A percentile compares a stretch with the other conserved stretches of the same genome.
Conservation (phyloP, 2,888 invertebrate genomes). For the Drosophila recens region DNA sequence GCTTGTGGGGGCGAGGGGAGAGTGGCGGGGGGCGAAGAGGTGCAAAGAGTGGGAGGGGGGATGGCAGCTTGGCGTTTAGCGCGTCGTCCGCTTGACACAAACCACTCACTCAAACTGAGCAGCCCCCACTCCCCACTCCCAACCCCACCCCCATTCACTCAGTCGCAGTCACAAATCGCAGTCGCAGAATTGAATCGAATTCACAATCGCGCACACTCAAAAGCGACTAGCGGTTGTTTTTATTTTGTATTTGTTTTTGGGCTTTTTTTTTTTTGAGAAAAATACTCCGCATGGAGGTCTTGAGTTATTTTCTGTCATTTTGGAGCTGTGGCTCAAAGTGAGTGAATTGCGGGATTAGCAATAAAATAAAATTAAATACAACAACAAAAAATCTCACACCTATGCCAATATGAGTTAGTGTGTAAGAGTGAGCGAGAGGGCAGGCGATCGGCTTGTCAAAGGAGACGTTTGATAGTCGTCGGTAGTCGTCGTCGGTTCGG, state of each 20-base stretch:
- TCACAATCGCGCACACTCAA: slow-evolving; percentile 50
- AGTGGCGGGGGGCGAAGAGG: not conserved
- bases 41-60: not conserved
- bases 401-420: slow-evolving; percentile 14
- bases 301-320: slow-evolving; percentile 37
- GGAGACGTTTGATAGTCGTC: slow-evolving; percentile 74
- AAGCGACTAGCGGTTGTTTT: slow-evolving; percentile 17
- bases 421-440: slow-evolving; percentile 5
- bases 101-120: slow-evolving; percentile 54
- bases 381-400: slow-evolving; percentile 15
- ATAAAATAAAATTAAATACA: slow-evolving; percentile 22
- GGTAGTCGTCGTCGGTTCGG: slow-evolving; percentile 5
- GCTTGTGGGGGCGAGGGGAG: not conserved
- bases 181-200: slow-evolving; percentile 27
- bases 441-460: slow-evolving; percentile 56
- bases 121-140: not conserved
- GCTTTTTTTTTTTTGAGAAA: slow-evolving; percentile 3
- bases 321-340: slow-evolving; percentile 41
- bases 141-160: not conserved
- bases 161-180: slow-evolving; percentile 26
- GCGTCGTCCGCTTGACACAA: slow-evolving; percentile 48
- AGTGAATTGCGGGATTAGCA: slow-evolving; percentile 49
- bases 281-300: slow-evolving; percentile 42
- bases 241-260: not conserved
- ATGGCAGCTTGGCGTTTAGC: slow-evolving; percentile 28